A percentile compares a stretch with the other conserved stretches of the same genome.
These are phyloP conservation scores for Ceramica pisi DNA, from an alignment of 2,888 invertebrate genomes.

Conservation along the genomic window DNA sequence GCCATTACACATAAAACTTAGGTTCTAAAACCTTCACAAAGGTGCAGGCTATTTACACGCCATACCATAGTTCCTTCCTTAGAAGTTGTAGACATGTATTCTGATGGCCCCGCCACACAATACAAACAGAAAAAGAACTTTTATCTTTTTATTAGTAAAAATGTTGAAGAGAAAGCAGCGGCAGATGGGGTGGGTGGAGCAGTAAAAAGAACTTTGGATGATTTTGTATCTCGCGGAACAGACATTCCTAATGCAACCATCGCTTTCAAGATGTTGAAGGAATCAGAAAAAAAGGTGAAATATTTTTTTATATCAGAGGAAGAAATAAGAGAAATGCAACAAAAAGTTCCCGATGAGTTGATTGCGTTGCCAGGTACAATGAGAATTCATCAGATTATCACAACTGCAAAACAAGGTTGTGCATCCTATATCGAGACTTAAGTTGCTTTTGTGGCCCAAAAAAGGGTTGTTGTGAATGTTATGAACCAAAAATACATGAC, in stretches of 20 bases:
- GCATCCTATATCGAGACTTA: slow-evolving; percentile 42
- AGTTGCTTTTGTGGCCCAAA: slow-evolving; percentile 36
- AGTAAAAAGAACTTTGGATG: slow-evolving; percentile 43
- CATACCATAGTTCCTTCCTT: slow-evolving; percentile 29
- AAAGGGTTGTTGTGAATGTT: slow-evolving; percentile 41
- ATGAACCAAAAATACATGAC: slow-evolving; percentile 39
- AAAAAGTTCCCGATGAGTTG: slow-evolving; percentile 41
- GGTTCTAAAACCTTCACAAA: too few species aligned
- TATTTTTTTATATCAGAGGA: slow-evolving; percentile 38
- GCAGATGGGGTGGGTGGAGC: slow-evolving; percentile 18
- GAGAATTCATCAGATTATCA: slow-evolving; percentile 46
- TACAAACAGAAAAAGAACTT: slow-evolving; percentile 38
- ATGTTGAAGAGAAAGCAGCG: slow-evolving; percentile 18
- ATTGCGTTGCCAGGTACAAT: slow-evolving; percentile 50
- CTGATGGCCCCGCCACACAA: slow-evolving; percentile 44
- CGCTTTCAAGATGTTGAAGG: slow-evolving; percentile 43
- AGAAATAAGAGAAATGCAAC: slow-evolving; percentile 45
- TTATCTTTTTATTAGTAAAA: slow-evolving; percentile 29
- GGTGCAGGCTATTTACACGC: too few species aligned
- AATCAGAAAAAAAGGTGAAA: slow-evolving; percentile 39
- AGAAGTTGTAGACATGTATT: slow-evolving; percentile 41
- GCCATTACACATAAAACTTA: too few species aligned
- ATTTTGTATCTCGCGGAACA: slow-evolving; percentile 38
- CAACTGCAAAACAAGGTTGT: slow-evolving; percentile 42
- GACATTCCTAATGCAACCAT: slow-evolving; percentile 42